Percentiles rank a stretch among this genome's conserved stretches.
phyloP scores from a whole-genome alignment of 2,797 vertebrate species.

The Columba guinea region DNA sequence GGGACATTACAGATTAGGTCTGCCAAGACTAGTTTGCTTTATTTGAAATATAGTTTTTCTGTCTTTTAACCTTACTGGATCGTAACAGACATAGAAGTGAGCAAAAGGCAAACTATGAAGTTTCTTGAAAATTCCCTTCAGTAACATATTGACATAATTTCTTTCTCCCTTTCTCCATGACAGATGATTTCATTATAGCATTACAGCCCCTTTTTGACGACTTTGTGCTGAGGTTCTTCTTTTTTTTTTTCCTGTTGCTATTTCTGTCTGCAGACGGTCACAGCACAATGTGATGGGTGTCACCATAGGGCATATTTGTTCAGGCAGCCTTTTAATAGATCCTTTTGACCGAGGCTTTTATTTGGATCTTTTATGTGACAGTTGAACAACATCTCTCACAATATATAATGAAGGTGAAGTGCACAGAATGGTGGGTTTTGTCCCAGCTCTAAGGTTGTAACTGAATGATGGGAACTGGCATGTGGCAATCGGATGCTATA shows the following conservation, averaged over 20 bases:
- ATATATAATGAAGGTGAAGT: not conserved
- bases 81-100: constrained; percentile 21
- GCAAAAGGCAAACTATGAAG: not conserved
- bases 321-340: constrained; percentile 6
- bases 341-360: constrained; percentile 31
- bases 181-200: not conserved
- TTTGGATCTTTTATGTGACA: not conserved
- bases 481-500: not conserved
- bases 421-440: not conserved
- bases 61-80: constrained; percentile 6
- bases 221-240: not conserved
- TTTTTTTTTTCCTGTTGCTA: not conserved
- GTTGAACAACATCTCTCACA: not conserved
- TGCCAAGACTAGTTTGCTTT: constrained; percentile 5
- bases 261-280: not conserved
- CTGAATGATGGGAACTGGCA: not conserved
- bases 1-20: constrained; percentile 20
- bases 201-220: not conserved
- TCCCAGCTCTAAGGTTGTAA: not conserved
- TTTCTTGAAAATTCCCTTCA: not conserved
- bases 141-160: not conserved
- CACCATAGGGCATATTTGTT: not conserved
- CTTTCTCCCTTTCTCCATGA: not conserved
- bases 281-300: not conserved
- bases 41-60: constrained; percentile 17